These are phyloP conservation scores for Myotis yumanensis DNA, from an alignment of 2,113 vertebrate species.

Conservation along the genomic window DNA sequence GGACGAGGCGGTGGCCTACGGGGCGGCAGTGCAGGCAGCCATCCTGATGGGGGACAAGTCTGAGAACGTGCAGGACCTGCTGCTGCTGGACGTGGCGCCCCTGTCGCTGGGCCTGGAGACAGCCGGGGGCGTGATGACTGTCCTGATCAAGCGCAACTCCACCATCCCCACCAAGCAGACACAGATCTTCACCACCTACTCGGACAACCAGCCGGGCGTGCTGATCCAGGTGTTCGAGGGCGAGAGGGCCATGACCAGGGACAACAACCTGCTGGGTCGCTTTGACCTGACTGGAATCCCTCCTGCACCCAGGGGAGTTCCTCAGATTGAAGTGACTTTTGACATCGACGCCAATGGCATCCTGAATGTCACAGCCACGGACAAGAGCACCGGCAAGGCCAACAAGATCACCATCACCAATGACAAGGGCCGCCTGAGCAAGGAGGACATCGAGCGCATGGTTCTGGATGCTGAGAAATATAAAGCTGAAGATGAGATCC, in stretches of 20 bases:
- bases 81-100: conserved; percentile 92
- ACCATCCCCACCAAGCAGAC: conserved; percentile 96
- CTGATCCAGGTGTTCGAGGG: conserved; percentile 95
- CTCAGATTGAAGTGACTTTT: conserved; percentile 96
- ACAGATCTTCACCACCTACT: conserved; percentile 94
- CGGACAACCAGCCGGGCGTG: conserved; percentile 93
- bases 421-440: conserved; percentile 93
- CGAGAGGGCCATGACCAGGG: conserved; percentile 93
- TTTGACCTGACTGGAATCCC: conserved; percentile 93
- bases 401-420: conserved; percentile 97
- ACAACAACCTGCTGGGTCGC: conserved; percentile 93
- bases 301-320: conserved; percentile 91
- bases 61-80: conserved; percentile 95
- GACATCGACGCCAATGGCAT: conserved; percentile 95
- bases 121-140: conserved; percentile 93
- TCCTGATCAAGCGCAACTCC: conserved; percentile 94
- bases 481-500: conserved; percentile 88
- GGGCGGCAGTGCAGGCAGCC: conserved; percentile 94
- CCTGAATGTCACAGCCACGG: conserved; percentile 92
- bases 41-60: conserved; percentile 94
- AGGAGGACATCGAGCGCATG: conserved; percentile 95
- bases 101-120: conserved; percentile 93
- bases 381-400: conserved; percentile 95
- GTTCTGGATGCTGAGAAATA: conserved; percentile 92
- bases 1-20: conserved; percentile 94